These are phyloP conservation scores for Eciton burchellii DNA, from an alignment of 1,140 invertebrate genomes.

Conservation along the genomic window DNA sequence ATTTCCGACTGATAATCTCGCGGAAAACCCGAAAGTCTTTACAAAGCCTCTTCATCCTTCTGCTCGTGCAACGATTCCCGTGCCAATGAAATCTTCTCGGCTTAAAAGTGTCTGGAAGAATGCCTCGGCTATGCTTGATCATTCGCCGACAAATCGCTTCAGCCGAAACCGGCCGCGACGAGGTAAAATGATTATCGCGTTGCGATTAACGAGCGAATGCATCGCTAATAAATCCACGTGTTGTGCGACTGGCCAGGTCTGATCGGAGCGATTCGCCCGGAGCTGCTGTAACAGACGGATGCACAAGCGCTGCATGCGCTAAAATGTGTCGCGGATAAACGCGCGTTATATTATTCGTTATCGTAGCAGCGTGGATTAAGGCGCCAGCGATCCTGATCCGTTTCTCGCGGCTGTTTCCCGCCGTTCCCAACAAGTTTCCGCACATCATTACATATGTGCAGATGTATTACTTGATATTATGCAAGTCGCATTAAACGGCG, in stretches of 20 bases:
- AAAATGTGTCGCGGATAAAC: slow-evolving; percentile 23
- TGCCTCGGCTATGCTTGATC: too few relatives aligned
- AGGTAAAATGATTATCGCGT: too few relatives aligned
- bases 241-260: too few relatives aligned
- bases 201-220: too few relatives aligned
- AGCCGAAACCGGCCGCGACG: background rate
- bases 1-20: slow-evolving; percentile 55
- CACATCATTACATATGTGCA: background rate
- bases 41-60: background rate
- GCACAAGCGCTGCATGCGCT: background rate
- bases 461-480: slow-evolving; percentile 28
- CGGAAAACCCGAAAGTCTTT: slow-evolving; percentile 33
- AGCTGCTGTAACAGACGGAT: slow-evolving; percentile 4
- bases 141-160: background rate
- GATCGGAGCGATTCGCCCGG: background rate
- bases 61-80: slow-evolving; percentile 27
- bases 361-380: slow-evolving; percentile 22
- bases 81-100: background rate
- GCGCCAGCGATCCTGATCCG: background rate
- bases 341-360: slow-evolving; percentile 31
- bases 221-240: too few relatives aligned
- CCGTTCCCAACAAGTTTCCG: slow-evolving; percentile 14
- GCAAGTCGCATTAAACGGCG: background rate
- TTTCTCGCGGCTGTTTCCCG: slow-evolving; percentile 32
- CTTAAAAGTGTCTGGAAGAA: background rate